Percentiles rank a stretch among this genome's conserved stretches.
These are phyloP conservation scores for Bryconaethiops microstoma DNA, from an alignment of 2,797 vertebrate genomes.

Conservation along the genomic window DNA sequence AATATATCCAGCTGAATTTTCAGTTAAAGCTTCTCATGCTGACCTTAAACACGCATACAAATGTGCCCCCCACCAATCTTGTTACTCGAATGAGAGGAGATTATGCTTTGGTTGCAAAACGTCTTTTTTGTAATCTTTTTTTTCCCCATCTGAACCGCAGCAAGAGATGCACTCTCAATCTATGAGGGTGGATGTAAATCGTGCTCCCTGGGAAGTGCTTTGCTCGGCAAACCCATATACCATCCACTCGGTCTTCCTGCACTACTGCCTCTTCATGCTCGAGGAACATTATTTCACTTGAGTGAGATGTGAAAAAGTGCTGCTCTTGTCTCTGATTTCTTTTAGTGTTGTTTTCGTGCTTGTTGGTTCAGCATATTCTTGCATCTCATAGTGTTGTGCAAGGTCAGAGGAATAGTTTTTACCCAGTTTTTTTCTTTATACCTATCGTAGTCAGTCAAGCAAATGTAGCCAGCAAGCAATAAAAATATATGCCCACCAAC, in stretches of 20 bases:
- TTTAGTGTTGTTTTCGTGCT: not conserved
- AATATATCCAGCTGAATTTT: constrained; percentile 16
- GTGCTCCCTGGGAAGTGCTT: constrained; percentile 41
- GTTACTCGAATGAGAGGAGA: constrained; percentile 9
- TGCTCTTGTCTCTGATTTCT: not conserved
- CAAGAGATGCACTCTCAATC: constrained; percentile 19
- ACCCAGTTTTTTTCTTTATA: no score
- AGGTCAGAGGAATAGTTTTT: not conserved
- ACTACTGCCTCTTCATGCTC: not conserved
- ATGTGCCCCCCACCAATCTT: constrained; percentile 8
- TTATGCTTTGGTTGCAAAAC: constrained; percentile 12
- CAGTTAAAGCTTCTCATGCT: not conserved
- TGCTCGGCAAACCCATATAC: constrained; percentile 25
- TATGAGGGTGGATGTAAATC: constrained; percentile 31
- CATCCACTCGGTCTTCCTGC: constrained; percentile 17
- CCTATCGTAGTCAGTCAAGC: no score
- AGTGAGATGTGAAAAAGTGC: not conserved
- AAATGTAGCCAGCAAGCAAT: no score
- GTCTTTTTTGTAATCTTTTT: constrained; percentile 18
- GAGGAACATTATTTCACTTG: constrained; percentile 32
- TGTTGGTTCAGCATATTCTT: constrained; percentile 12
- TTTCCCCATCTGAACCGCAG: not conserved
- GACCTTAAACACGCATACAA: not conserved
- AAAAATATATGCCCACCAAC: no score
- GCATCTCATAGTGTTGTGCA: not conserved